Evolutionary conservation across 2,113 vertebrate species (phyloP), one percentile per base, ranked within the genome.

Genomic region (Nannospalax galili): DNA sequence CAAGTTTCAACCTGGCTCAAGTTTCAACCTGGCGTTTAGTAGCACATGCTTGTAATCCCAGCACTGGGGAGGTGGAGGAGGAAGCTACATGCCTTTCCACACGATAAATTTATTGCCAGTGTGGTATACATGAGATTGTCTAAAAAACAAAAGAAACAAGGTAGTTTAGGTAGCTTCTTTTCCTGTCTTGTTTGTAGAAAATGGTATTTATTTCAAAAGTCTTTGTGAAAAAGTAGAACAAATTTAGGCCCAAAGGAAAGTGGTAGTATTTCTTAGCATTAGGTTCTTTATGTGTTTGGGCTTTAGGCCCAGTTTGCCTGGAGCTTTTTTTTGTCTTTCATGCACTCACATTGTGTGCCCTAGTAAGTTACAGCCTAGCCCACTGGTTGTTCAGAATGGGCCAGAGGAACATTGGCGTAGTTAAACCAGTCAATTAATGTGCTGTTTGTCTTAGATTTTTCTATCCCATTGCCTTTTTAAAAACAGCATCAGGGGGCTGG

Each of bases 231-330:
- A 95, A 75, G 48, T 56, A 75, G 77, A 60, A 75, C 24, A 94
- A 73, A 69, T 79, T 58, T 75, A 96, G 40, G 62, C 58, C 89
- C 84, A 28, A 90, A 89, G 81, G 64, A 75, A 81, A 32, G 4
- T 26, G 15, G 56, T 95, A 78, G 16, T 7, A 9, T 95, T 84
- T 88, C 73, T 90, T 70, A 92, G 72, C 48, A 78, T 85, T 91
- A 87, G 70, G 28, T 86, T 73, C 30, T 40, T 56, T 79, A 69
- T 91, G 84, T 70, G 64, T 96, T 95, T 92, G 72, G 35, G 64
- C 92, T 88, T 95, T 30, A 90, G 45, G 26, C 30, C 88, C 48
- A 65, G 4, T 62, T 96, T 94, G 73, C 86, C 69, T 91, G 64
- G 37, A 75, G 64, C 4, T 5, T 30, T 95, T 81, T 48, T 81